phyloP scores from a whole-genome alignment of 1,140 invertebrate species.

The Bombus picipes region DNA sequence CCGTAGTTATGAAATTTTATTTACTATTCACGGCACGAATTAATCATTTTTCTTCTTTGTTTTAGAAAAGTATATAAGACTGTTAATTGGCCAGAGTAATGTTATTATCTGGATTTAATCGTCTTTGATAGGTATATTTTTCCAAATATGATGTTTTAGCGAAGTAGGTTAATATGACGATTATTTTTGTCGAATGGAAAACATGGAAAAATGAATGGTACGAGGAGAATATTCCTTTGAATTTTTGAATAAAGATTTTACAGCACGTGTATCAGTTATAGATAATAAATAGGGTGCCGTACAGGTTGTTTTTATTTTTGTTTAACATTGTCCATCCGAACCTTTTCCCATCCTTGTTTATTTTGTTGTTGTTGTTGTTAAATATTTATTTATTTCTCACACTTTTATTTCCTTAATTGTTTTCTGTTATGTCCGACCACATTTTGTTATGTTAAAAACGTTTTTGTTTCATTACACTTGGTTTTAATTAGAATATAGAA shows the following conservation, averaged over 20 bases:
- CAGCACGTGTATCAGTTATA: slow-evolving; percentile 25
- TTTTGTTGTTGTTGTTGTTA: neutral
- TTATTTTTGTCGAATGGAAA: neutral
- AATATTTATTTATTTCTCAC: neutral
- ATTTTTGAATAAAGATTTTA: slow-evolving; percentile 21
- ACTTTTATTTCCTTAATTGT: neutral
- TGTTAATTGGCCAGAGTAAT: slow-evolving; percentile 28
- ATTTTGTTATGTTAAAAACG: neutral
- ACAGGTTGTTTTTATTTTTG: slow-evolving; percentile 68
- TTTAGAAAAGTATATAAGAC: slow-evolving; percentile 13
- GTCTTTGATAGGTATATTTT: neutral
- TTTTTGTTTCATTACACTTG: neutral
- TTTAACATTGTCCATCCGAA: slow-evolving; percentile 34
- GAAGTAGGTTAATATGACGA: too few relatives aligned
- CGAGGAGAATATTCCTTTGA: neutral
- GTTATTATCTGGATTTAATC: neutral
- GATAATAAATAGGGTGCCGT: slow-evolving; percentile 73
- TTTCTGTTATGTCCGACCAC: neutral
- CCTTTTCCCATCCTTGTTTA: neutral
- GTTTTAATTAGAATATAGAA: neutral
- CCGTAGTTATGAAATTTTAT: neutral
- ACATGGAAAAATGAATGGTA: neutral
- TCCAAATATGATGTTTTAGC: neutral
- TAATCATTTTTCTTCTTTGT: slow-evolving; percentile 7
- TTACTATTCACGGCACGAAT: neutral